Evolutionary conservation across 2,113 vertebrate species (phyloP), one percentile per base, ranked within the genome.

Genomic region (Ceratotherium simum): DNA sequence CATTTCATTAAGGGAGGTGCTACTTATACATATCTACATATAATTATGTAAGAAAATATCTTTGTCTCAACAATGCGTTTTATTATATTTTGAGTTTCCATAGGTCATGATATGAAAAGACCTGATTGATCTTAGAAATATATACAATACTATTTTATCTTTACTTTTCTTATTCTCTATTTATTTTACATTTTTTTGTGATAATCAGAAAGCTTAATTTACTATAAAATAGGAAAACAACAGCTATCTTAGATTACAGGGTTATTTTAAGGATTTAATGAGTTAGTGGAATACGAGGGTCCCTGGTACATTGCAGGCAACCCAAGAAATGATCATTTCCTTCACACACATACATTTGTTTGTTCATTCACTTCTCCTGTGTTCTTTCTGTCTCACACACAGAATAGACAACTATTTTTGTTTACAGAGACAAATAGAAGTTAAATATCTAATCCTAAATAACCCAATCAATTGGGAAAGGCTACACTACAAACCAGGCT

Each of bases 21-120:
- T 89, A 91, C 39, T 90, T 81, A 56, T 84, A 64, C 2, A 39
- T 72, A 72, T 54, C 42, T 81, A 69, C 6, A 76, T 42, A 69
- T 65, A 88, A 79, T 93, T 80, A 89, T 58, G 46, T 73, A 94
- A 93, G 78, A 56, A 78, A 92, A 95, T 36, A 75, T 56, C 46
- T 91, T 70, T 85, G 14, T 81, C 51, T 86, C 42, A 85, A 75
- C 31, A 80, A 31, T 64, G 60, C 14, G 39, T 76, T 91, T 87
- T 82, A 92, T 56, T 85, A 23, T 56, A 65, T 80, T 84, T 79
- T 64, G 3, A 78, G 80, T 81, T 92, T 96, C 36, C 64, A 89
- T 65, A 75, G n/a, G n/a, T 58, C 72, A 96, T 70, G 8, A 70
- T 31, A 87, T 56, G 42, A 75, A 92, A 88, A 97, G 51, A 81